Base-by-base conservation (phyloP, 2,888 invertebrate genomes). In the Spodoptera exigua region DNA sequence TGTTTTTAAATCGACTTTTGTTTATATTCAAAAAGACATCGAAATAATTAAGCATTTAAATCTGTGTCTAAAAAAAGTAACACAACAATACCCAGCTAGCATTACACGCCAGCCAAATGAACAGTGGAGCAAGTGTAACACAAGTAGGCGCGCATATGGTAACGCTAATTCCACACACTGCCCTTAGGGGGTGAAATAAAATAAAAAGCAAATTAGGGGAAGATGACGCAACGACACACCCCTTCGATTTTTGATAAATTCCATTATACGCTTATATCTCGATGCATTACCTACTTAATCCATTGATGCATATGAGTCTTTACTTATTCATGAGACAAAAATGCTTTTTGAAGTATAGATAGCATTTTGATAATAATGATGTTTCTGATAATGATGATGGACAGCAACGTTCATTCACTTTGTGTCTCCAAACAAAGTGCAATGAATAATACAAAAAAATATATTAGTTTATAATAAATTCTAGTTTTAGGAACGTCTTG, bases 191-290 rank as follows among this genome's bases (percentile, higher is more conserved):
- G 89, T 86, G 82, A 86, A 89, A 90, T 90, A 91, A 91, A 92
- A 91, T 91, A 91, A 91, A 93, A 93, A 92, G 88, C 85, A 89
- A 93, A 93, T 92, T 90, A 92, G 92, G 93, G 93, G 93, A 85
- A 86, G 86, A 93, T 93, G 92, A 91, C 85, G 93, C 88, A 92
- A 91, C 83, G 84, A 78, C 89, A 88, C 93, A 93, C 94, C 94
- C 94, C 93, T 92, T 92, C 92, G 92, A 93, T 94, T 91, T 90
- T 87, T 89, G 92, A 91, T 92, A 91, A 89, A 93, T 93, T 93
- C 93, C 91, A 93, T 93, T 93, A 93, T 90, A 89, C 83, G 84
- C 80, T 86, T 80, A 85, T 86, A 85, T 82, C 81, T 80, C 70
- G 83, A 85, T 84, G 87, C 88, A 89, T 92, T 91, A 91, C 83